Percentiles rank a stretch among this genome's conserved stretches.
phyloP scores from a whole-genome alignment of 2,797 vertebrate species.

The Ispidina picta region DNA sequence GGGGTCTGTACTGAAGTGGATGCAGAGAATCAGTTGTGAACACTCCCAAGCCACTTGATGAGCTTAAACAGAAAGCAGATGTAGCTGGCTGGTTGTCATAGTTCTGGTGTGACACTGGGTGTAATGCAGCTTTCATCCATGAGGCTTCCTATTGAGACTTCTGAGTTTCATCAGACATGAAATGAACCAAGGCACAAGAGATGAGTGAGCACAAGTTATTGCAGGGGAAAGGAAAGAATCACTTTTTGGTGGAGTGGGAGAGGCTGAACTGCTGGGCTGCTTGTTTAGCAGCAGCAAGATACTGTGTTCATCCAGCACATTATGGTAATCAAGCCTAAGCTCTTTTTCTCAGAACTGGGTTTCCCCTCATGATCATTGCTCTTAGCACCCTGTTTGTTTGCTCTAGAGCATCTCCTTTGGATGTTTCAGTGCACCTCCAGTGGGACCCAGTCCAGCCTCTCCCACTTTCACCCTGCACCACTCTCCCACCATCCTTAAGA shows the following conservation, averaged over 20 bases:
- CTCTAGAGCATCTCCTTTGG: not conserved
- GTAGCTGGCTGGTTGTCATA: accelerated
- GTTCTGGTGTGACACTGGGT: not conserved
- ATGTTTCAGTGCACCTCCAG: not conserved
- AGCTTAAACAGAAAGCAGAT: not conserved
- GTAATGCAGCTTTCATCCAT: not conserved
- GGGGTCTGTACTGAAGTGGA: not conserved
- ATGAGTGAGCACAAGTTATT: not conserved
- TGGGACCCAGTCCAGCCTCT: not conserved
- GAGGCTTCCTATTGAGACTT: not conserved
- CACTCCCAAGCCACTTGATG: not conserved
- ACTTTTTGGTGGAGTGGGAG: not conserved
- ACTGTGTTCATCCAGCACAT: accelerated
- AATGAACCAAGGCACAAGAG: not conserved
- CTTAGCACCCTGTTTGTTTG: not conserved
- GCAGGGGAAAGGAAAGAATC: not conserved
- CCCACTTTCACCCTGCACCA: not conserved
- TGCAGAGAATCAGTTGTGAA: not conserved
- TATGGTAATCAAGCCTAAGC: not conserved
- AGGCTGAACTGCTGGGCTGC: not conserved
- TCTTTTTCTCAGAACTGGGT: accelerated
- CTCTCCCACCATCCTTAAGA: accelerated
- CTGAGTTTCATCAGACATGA: not conserved
- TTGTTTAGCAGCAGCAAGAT: not conserved
- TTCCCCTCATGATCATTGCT: not conserved